phyloP scores from a whole-genome alignment of 2,113 vertebrate genomes.

The Nanorana parkeri region DNA sequence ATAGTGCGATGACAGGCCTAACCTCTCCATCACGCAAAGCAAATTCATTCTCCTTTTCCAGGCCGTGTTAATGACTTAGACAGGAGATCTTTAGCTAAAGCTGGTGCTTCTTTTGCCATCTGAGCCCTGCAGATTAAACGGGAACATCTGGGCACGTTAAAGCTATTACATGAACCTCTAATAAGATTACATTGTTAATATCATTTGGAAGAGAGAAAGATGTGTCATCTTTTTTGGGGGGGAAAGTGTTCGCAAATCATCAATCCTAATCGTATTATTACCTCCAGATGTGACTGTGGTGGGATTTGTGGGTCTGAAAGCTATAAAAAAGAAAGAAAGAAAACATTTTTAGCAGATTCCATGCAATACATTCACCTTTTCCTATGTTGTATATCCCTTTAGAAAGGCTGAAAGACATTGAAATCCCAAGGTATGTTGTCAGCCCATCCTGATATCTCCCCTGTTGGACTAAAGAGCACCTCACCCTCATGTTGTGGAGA shows the following conservation, averaged over 20 bases:
- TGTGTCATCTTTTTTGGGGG: neutral
- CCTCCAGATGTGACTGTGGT: slow-evolving; percentile 10
- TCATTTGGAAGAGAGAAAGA: neutral
- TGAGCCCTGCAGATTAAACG: slow-evolving; percentile 24
- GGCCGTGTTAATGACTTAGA: slow-evolving; percentile 39
- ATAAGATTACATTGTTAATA: slow-evolving; percentile 46
- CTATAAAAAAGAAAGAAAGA: no score
- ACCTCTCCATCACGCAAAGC: neutral
- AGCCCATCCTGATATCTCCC: no score
- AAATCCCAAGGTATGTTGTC: no score
- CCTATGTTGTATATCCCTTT: no score
- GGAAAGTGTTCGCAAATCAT: neutral
- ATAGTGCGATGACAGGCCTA: slow-evolving; percentile 12
- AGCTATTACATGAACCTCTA: slow-evolving; percentile 13
- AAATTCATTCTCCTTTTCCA: slow-evolving; percentile 41
- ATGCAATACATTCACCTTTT: no score
- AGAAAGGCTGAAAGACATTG: no score
- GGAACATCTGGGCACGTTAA: slow-evolving; percentile 32
- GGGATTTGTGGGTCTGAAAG: no score
- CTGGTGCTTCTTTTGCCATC: slow-evolving; percentile 11
- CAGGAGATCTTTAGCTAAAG: neutral
- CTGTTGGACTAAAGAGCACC: no score
- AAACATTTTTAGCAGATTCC: no score
- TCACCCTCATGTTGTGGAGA: no score
- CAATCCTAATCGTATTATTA: neutral